Base-by-base conservation (phyloP, 2,113 vertebrate genomes). In the Regulus satrapa region DNA sequence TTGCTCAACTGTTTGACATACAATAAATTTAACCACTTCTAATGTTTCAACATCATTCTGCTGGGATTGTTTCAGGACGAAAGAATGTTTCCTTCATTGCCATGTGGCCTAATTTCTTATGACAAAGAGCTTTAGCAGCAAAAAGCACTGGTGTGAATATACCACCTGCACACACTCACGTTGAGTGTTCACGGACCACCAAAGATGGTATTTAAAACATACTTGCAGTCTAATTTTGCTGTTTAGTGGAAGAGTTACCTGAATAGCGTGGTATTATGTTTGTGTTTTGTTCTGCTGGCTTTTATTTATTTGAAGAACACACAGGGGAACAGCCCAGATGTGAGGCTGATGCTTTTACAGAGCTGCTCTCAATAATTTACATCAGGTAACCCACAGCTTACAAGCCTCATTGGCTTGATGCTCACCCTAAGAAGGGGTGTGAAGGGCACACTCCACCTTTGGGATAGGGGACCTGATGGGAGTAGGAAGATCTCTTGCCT, bases 41-140 rank as follows among this genome's bases (percentile, higher is more conserved):
- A 85, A 77, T 0, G 0, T 80, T 94, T 94, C 68, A 74, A 59
- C 91, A 88, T 73, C 10, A 15, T 90, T 96, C 88, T 96, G 41
- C 43, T 78, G 69, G 55, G 72, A 94, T 91, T 95, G 73, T 92
- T 96, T 92, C 40, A 69, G 66, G 46, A 87, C 6, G 48, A 76
- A 80, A 40, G 59, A 86, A 84, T 88, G 25, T 86, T 97, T 95
- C 51, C 72, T 92, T 96, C 73, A 12, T 92, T 89, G 55, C 80
- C 62, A 25, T 18, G 72, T 93, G 54, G 46, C 88, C 80, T 97
- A 88, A 91, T 93, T 94, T 93, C 92, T 79, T 92, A 40, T 51
- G 78, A 91, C 78, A 92, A 91, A 90, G 86, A 83, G 75, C 90
- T 94, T 62, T n/a, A 63, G 84, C 72, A 86, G 49, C 85, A 92